Conservation (phyloP, 2,113 vertebrate genomes). For the Corythornis cristatus region DNA sequence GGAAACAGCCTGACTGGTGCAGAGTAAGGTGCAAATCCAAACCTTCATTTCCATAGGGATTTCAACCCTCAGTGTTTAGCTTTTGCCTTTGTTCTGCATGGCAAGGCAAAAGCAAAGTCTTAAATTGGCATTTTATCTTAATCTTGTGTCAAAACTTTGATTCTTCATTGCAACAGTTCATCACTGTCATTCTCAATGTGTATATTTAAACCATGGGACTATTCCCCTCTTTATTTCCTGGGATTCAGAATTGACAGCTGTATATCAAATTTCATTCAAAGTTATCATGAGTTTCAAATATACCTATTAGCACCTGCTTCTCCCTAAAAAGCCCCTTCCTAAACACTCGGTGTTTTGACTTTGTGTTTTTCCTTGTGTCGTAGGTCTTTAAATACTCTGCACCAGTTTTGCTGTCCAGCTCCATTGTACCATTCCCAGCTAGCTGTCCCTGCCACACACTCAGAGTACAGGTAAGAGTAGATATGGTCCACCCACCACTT, state of each 20-base stretch:
- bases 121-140: not conserved
- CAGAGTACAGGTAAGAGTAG: slow-evolving; percentile 82
- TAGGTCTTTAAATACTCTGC: slow-evolving; percentile 80
- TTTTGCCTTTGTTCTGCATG: not conserved
- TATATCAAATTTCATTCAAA: slow-evolving; percentile 8
- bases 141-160: not conserved
- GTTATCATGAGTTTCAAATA: not conserved
- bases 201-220: not conserved
- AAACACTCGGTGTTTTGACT: slow-evolving; percentile 70
- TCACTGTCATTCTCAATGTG: not conserved
- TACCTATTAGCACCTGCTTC: not conserved
- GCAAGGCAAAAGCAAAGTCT: not conserved
- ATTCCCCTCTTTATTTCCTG: not conserved
- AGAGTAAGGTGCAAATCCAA: slow-evolving; percentile 57
- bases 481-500: slow-evolving; percentile 50
- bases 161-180: not conserved
- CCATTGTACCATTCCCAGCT: slow-evolving; percentile 77
- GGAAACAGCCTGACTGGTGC: slow-evolving; percentile 71
- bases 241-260: slow-evolving; percentile 4
- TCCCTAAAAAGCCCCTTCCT: slow-evolving; percentile 23
- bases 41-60: slow-evolving; percentile 22
- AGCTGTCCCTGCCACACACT: slow-evolving; percentile 79
- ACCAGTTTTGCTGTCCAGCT: slow-evolving; percentile 78
- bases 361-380: slow-evolving; percentile 81
- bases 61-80: not conserved